Evolutionary conservation across 92 coral and sea anemone species (phyloP), one percentile per base, ranked within the genome.

Genomic region (Scolanthus callimorphus): DNA sequence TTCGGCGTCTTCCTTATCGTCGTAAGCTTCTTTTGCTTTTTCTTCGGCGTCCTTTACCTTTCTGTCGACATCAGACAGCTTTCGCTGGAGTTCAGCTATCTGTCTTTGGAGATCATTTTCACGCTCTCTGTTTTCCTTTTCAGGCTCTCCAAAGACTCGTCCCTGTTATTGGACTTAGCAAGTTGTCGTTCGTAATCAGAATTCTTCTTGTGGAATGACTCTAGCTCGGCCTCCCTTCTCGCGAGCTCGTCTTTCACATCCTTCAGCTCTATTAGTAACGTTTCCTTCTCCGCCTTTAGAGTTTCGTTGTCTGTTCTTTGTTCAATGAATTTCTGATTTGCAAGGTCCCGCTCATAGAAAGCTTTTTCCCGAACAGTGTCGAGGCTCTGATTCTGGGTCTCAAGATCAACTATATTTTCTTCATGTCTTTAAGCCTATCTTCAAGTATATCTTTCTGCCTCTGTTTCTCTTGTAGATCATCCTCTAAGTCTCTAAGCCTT

Each of bases 291-390:
- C 3, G 73, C 84, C 67, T 59, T 63, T 1, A 87, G 74, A 27
- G 60, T 38, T 29, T 69, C 80, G 28, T 83, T 87, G 13, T 87
- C 90, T 9, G 78, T 78, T 49, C 85, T 59, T 45, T 73, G 77
- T 29, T 87, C 90, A n/a, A 78, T 64, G 28, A 66, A 73, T 66
- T 83, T 85, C 34, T 87, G 83, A 55, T 83, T 83, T 20, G 80
- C 83, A 39, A 87, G 61, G 47, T 78, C 80, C 4, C 79, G 67
- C 55, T 83, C 86, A 62, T 87, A 79, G 17, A 61, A 69, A 8
- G 88, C 83, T 17, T 87, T 60, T 23, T 87, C 96, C 20, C 75
- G 30, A 20, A 80, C 86, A 11, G 79, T 69, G 37, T 83, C 90
- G 37, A 87, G 67, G 49, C 63, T 83, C 68, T 68, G 69, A 57